phyloP scores from a whole-genome alignment of 2,113 vertebrate species.

The Sula dactylatra region DNA sequence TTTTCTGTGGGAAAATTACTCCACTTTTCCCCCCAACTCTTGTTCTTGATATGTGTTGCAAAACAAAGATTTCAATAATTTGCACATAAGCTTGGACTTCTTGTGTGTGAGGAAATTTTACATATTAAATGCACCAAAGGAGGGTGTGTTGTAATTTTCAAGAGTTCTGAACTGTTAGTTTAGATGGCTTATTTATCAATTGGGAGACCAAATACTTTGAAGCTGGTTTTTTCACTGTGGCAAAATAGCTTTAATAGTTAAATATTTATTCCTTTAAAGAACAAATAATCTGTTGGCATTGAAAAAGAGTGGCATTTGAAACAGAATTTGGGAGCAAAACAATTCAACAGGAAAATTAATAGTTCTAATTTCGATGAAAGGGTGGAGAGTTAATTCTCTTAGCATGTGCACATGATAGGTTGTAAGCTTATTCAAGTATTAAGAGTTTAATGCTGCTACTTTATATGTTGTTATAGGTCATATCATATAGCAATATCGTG shows the following conservation, averaged over 20 bases:
- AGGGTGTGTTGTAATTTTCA: not conserved
- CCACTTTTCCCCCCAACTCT: fast-evolving
- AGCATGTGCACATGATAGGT: not conserved
- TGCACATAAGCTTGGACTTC: not conserved
- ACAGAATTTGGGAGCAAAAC: not conserved
- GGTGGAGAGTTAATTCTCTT: not conserved
- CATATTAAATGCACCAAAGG: not conserved
- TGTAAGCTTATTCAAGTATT: not conserved
- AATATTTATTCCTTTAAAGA: not conserved
- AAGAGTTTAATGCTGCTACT: not conserved
- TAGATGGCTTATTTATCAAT: not conserved
- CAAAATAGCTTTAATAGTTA: not conserved
- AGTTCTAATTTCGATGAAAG: not conserved
- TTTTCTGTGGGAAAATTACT: not conserved
- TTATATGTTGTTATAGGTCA: not conserved
- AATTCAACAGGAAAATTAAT: not conserved
- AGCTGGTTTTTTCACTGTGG: not conserved
- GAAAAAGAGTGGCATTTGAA: not conserved
- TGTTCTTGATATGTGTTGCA: not conserved
- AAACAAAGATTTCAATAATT: not conserved
- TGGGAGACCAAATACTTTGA: not conserved
- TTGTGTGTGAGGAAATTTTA: not conserved
- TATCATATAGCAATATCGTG: not conserved
- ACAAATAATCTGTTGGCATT: not conserved
- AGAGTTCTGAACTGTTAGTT: not conserved